These are phyloP conservation scores for Canis aureus DNA, from an alignment of 2,113 vertebrate genomes.

Conservation along the genomic window DNA sequence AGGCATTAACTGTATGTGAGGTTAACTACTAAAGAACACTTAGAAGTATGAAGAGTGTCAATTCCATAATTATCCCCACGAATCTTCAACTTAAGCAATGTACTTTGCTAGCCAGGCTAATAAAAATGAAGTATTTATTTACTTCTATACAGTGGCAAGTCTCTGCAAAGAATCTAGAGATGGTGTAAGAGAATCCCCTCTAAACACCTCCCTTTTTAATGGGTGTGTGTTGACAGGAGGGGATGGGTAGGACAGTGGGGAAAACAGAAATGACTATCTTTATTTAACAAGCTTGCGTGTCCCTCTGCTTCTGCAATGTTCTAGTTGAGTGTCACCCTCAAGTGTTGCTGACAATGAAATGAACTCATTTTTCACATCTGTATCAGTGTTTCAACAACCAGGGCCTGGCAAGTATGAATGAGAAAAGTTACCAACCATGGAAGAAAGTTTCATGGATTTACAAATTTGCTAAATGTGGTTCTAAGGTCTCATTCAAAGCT, in stretches of 20 bases:
- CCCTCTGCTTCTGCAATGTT: neutral
- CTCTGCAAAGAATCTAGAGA: neutral
- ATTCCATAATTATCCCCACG: neutral
- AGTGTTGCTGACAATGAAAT: neutral
- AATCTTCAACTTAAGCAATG: neutral
- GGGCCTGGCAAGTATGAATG: neutral
- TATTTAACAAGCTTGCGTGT: neutral
- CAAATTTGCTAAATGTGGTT: neutral
- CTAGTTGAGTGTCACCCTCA: neutral
- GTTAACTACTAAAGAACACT: neutral
- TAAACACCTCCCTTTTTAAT: neutral
- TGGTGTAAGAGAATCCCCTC: neutral
- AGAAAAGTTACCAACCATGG: neutral
- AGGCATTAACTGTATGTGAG: neutral
- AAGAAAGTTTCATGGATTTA: neutral
- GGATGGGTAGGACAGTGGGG: neutral
- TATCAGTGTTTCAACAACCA: neutral
- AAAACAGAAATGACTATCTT: neutral
- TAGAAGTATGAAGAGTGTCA: neutral
- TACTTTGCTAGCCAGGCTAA: neutral
- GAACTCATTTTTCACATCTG: neutral
- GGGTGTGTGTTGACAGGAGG: neutral
- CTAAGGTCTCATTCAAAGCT: constrained; percentile 31
- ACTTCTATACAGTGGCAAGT: neutral
- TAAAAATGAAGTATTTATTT: neutral